These are phyloP conservation scores for Catocala nupta DNA, from an alignment of 2,888 invertebrate genomes.

Conservation along the genomic window DNA sequence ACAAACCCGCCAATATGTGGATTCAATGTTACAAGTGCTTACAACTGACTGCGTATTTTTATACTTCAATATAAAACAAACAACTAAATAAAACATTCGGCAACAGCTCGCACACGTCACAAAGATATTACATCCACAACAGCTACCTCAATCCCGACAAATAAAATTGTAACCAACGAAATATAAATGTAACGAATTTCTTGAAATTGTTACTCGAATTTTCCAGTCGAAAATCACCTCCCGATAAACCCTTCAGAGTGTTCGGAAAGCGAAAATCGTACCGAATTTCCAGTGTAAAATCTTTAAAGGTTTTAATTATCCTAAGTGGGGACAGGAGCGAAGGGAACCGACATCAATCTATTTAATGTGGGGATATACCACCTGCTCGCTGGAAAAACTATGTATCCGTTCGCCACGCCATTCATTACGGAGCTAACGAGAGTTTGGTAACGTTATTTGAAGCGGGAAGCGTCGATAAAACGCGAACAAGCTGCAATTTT, in stretches of 20 bases:
- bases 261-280: slow-evolving; percentile 59
- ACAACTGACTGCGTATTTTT: no score
- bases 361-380: slow-evolving; percentile 64
- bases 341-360: slow-evolving; percentile 73
- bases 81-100: not conserved
- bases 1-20: not conserved
- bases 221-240: slow-evolving; percentile 34
- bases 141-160: slow-evolving; percentile 10
- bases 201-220: slow-evolving; percentile 28
- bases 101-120: slow-evolving; percentile 2
- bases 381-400: slow-evolving; percentile 49
- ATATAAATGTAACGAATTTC: slow-evolving; percentile 26
- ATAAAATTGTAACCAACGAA: slow-evolving; percentile 22
- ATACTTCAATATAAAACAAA: not conserved
- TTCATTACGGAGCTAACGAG: slow-evolving; percentile 62
- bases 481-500: slow-evolving; percentile 58
- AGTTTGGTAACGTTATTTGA: slow-evolving; percentile 49
- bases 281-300: slow-evolving; percentile 69
- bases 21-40: no score
- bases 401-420: slow-evolving; percentile 60
- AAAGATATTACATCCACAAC: slow-evolving; percentile 7
- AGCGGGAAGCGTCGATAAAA: slow-evolving; percentile 56
- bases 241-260: slow-evolving; percentile 60
- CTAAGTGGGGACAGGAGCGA: slow-evolving; percentile 69
- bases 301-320: slow-evolving; percentile 83